Base-by-base conservation (phyloP, 2,888 invertebrate genomes). In the Cephus rjabovi region DNA sequence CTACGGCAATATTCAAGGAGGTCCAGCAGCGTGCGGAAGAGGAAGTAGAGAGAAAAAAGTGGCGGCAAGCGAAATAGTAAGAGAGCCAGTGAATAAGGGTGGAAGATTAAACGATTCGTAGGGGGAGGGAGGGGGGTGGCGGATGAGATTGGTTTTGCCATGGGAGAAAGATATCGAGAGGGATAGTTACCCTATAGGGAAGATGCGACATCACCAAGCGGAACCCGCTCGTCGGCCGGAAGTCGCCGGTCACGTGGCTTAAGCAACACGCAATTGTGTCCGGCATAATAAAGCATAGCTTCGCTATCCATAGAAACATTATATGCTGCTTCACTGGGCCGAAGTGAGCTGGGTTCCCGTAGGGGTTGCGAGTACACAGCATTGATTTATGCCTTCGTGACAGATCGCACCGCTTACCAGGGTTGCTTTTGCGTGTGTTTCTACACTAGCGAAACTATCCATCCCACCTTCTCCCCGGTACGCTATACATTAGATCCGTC, bases 211-310 rank as follows among this genome's bases (percentile, higher is more conserved):
- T 90, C 89, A 87, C 87, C 82, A 81, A 90, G 90, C 90, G 90
- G 90, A 90, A 90, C 90, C 90, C 90, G 87, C 89, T 87, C 88
- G 89, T 89, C 87, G 89, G 89, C 90, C 91, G 91, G 91, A 91
- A 91, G 91, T 90, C 82, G 85, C 89, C 87, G 90, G 91, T 90
- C 91, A 91, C 91, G 91, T 91, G 91, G 90, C 91, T 88, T 89
- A 89, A 88, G 89, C 90, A 90, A 91, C 90, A 91, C 90, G 91
- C 91, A 91, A 91, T 91, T 91, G 91, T 91, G 90, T 91, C 90
- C 90, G 90, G 90, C 87, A 89, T 90, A 90, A 91, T 91, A 90
- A 90, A 90, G 89, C 90, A 89, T 87, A 85, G 86, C 84, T 81
- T 80, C 81, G 83, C 81, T 79, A 76, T 83, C 77, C 77, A 79